Evolutionary conservation across 2,888 invertebrate species (phyloP), one percentile per base, ranked within the genome.

Genomic region (Anticlea derivata): DNA sequence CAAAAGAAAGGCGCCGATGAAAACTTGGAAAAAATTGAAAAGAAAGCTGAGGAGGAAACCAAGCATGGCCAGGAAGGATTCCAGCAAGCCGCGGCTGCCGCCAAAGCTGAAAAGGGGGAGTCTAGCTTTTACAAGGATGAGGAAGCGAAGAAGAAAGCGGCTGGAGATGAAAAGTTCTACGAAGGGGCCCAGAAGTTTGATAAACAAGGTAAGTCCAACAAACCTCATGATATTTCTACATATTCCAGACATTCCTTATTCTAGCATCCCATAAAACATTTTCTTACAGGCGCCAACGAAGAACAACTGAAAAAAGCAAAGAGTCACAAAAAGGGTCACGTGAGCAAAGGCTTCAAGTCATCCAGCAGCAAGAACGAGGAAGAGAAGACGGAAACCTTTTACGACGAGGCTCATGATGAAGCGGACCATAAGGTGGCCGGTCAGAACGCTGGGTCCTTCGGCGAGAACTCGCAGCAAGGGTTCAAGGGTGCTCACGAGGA

Each of bases 351-450:
- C n/a, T 94, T 92, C 75, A 93, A 94, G 69, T 86, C 92, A 2
- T 93, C 93, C 2, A 93, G 93, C 69, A 93, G 93, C 68, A 93
- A 94, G 65, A 93, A 94, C 63, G 94, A 94, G 64, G 92, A 93
- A 61, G 93, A 93, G 49, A 93, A 93, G 70, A 91, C 92, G 4
- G 93, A 93, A 69, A 93, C 91, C 64, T 94, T 92, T 83, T 94
- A 93, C 64, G 94, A 94, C 49, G 93, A 93, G 63, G 92, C 92
- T 10, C 92, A 93, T 61, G 93, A 94, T 65, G 93, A 93, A 69
- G 93, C 92, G 0, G 92, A 92, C 60, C 92, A 93, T 63, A 90
- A 90, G 65, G 72, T 92, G 23, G 91, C 89, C 55, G 92, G 92
- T 4, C 92, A 92, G 17, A 90, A 92, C 57, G 85, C 89, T 49